Base-by-base conservation (phyloP, 2,888 invertebrate genomes). In the Epistrophe eligans region DNA sequence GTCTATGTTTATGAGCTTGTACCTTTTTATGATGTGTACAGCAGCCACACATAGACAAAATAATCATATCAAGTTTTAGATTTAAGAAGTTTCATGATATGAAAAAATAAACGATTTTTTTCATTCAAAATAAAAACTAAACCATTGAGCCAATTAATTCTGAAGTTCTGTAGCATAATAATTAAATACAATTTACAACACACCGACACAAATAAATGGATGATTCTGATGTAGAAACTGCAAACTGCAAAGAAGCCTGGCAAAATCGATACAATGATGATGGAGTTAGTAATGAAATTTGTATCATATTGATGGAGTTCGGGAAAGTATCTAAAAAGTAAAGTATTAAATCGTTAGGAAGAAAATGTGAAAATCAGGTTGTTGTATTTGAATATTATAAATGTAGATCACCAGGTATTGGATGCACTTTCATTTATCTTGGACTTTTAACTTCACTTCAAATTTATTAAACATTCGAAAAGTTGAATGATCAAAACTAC, bases 91-190 rank as follows among this genome's bases (percentile, higher is more conserved):
- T 38, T 76, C 64, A 72, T 73, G 79, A 84, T 28, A 57, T 88
- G 88, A 88, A 88, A 88, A 88, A 88, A 88, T 84, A 84, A 88
- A 88, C 67, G 84, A 80, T 79, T 88, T 88, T 88, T 88, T 88
- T 88, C 84, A 83, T 84, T 88, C 73, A 79, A 83, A 87, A 83
- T 72, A 83, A 88, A 88, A 88, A 73, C 50, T 55, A 79, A 60
- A 82, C 77, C 72, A 66, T 84, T 79, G 84, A 84, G 88, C 88
- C 60, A 76, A 83, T 83, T 79, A 79, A 87, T 79, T 79, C 66
- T 66, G 50, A 82, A 74, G 87, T 83, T 87, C 74, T 87, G 87
- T 83, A 85, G 85, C 85, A 85, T 38, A 77, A 82, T 82, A 85
- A 74, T 73, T 48, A 74, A 82, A 77, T 73, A 71, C 58, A 73